Percentiles rank a stretch among this genome's conserved stretches.
Evolutionary conservation across 2,797 vertebrate genomes (phyloP).

Genomic region (Cetoscarus ocellatus): DNA sequence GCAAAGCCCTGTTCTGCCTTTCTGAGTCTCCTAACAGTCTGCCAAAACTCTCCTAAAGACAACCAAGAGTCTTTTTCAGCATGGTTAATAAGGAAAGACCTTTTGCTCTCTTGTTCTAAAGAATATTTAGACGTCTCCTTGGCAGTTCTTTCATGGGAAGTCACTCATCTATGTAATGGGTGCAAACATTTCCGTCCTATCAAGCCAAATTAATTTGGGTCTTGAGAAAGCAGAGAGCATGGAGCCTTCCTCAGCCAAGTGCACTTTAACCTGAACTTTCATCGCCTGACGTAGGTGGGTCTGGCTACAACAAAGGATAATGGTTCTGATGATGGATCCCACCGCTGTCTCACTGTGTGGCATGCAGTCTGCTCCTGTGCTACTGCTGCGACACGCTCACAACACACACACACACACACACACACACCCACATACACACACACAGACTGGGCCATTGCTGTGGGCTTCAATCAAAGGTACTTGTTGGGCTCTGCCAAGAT

Average conservation of each 20-base stretch:
- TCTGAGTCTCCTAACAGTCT: no score
- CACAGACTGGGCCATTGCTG: slow-evolving; percentile 54
- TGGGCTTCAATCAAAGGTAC: slow-evolving; percentile 74
- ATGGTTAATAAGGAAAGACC: neutral
- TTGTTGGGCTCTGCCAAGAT: slow-evolving; percentile 67
- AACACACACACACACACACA: slow-evolving; percentile 30
- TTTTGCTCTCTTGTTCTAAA: slow-evolving; percentile 12
- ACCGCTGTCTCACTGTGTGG: slow-evolving; percentile 80
- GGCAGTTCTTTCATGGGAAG: slow-evolving; percentile 43
- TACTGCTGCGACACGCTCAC: slow-evolving; percentile 52
- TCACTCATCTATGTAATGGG: slow-evolving; percentile 49
- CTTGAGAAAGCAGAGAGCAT: slow-evolving; percentile 78
- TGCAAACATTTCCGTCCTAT: slow-evolving; percentile 67
- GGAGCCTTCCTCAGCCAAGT: slow-evolving; percentile 74
- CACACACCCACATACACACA: slow-evolving; percentile 27
- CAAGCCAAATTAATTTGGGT: slow-evolving; percentile 74
- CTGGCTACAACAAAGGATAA: slow-evolving; percentile 88
- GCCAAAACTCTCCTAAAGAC: no score
- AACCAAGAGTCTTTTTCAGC: no score
- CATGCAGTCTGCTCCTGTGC: slow-evolving; percentile 74
- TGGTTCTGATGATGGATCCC: slow-evolving; percentile 86
- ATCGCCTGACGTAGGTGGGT: slow-evolving; percentile 86
- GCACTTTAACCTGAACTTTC: slow-evolving; percentile 90
- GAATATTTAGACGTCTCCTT: slow-evolving; percentile 24
- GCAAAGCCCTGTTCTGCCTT: no score